A percentile compares a stretch with the other conserved stretches of the same genome.
Conservation (phyloP, 2,888 invertebrate genomes). For the Xestia sexstrigata region DNA sequence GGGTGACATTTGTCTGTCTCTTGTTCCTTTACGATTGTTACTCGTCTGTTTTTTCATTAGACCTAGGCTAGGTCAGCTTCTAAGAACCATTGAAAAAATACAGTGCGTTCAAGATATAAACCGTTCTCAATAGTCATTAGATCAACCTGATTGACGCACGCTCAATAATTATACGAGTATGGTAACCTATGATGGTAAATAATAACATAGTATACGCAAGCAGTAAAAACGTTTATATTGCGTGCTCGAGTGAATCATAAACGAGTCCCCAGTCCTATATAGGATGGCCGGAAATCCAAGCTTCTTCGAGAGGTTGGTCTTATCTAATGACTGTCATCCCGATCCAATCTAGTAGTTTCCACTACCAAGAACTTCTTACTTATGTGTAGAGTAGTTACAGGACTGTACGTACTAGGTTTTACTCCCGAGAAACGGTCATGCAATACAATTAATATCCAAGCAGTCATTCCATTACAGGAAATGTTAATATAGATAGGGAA, state of each 20-base stretch:
- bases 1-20: background rate
- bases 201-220: constrained; percentile 66
- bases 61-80: background rate
- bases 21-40: background rate
- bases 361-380: constrained; percentile 67
- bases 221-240: constrained; percentile 50
- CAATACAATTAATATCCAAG: constrained; percentile 68
- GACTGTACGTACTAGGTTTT: constrained; percentile 5
- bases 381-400: constrained; percentile 52
- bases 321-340: constrained; percentile 73
- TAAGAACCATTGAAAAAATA: constrained; percentile 23
- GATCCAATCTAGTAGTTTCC: constrained; percentile 76
- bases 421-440: constrained; percentile 71
- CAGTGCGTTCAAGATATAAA: constrained; percentile 57
- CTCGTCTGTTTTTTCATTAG: background rate
- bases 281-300: constrained; percentile 82
- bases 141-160: constrained; percentile 78
- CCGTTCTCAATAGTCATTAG: constrained; percentile 76
- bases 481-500: constrained; percentile 73
- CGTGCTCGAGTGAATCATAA: constrained; percentile 72
- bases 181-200: constrained; percentile 45
- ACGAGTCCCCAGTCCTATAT: constrained; percentile 63
- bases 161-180: constrained; percentile 72
- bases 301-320: constrained; percentile 70
- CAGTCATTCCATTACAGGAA: constrained; percentile 73